A percentile compares a stretch with the other conserved stretches of the same genome.
phyloP scores from a whole-genome alignment of 2,113 vertebrate species.

The Craseonycteris thonglongyai region DNA sequence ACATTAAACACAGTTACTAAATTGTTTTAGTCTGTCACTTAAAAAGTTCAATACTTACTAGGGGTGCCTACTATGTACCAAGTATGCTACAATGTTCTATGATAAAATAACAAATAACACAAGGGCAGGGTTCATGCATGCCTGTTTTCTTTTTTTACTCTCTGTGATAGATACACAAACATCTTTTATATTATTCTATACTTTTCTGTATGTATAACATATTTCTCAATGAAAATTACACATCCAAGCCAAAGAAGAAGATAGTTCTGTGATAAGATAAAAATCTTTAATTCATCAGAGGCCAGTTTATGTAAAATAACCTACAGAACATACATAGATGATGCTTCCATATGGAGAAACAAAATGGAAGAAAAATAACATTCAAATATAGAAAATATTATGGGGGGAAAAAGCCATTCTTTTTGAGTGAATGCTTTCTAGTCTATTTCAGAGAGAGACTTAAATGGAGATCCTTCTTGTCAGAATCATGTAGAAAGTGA shows the following conservation, averaged over 20 bases:
- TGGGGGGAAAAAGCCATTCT: background rate
- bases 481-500: background rate
- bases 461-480: background rate
- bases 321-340: background rate
- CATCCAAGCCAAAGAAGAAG: background rate
- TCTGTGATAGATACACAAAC: background rate
- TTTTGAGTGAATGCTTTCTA: background rate
- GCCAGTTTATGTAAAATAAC: background rate
- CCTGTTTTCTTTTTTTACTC: background rate
- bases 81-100: background rate
- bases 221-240: conserved; percentile 33
- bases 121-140: background rate
- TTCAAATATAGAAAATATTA: background rate
- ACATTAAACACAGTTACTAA: background rate
- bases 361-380: background rate
- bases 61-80: background rate
- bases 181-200: background rate
- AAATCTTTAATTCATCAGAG: background rate
- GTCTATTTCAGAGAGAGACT: background rate
- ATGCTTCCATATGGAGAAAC: background rate
- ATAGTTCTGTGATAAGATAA: background rate
- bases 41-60: background rate
- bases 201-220: background rate
- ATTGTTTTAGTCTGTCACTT: background rate
- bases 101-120: background rate